Percentiles rank a stretch among this genome's conserved stretches.
Evolutionary conservation across 2,113 vertebrate genomes (phyloP).

Genomic region (Deroptyus accipitrinus): DNA sequence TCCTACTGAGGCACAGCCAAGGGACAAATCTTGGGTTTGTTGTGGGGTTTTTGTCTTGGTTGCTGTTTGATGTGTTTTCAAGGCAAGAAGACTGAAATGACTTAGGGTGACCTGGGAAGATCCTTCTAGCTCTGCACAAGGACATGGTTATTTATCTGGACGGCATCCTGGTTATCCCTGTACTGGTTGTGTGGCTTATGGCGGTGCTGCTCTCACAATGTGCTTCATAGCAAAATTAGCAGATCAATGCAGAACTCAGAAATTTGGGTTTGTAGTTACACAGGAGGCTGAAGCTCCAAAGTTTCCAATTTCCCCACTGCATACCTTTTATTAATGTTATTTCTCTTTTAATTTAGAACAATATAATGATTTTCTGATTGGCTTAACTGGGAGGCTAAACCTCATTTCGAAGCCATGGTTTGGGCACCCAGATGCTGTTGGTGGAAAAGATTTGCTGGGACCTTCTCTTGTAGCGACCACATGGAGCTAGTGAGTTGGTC

Average conservation of each 20-base stretch:
- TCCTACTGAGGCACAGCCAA: background rate
- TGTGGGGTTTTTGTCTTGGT: background rate
- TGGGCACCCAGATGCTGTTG: background rate
- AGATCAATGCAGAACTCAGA: background rate
- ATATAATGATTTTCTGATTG: background rate
- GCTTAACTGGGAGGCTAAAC: background rate
- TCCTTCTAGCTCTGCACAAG: background rate
- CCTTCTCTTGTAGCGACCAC: background rate
- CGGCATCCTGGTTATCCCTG: background rate
- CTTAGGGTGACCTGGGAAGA: background rate
- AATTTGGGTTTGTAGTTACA: background rate
- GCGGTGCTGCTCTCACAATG: background rate
- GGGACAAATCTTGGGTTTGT: background rate
- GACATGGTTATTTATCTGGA: background rate
- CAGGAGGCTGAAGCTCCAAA: background rate
- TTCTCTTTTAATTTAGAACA: background rate
- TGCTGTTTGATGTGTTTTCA: background rate
- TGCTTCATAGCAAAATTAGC: background rate
- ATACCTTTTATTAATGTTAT: background rate
- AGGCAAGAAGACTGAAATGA: background rate
- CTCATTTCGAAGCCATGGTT: background rate
- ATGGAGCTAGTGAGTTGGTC: background rate
- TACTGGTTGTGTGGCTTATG: background rate
- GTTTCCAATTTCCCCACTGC: fast-evolving
- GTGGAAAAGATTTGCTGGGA: background rate